Evolutionary conservation across 2,888 invertebrate species (phyloP), one percentile per base, ranked within the genome.

Genomic region (Gisinianus flammeolus): DNA sequence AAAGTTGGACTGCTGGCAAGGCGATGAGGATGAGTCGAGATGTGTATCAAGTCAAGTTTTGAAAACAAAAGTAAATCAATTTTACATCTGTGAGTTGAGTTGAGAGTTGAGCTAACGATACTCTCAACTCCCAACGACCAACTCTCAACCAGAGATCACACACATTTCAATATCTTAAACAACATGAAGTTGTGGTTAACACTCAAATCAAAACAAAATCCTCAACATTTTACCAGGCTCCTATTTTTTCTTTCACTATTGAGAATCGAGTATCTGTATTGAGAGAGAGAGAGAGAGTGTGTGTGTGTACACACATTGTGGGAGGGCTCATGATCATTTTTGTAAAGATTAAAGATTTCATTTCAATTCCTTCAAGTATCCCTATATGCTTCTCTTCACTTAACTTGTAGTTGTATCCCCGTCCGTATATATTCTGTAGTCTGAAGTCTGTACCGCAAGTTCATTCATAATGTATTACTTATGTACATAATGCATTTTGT

Each of bases 11-110:
- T n/a, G n/a, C n/a, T n/a, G n/a, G n/a, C n/a, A n/a, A n/a, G n/a
- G n/a, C 4, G 24, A 24, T n/a, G 62, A 26, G 22, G 62, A 62
- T 26, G 26, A 26, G 8, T n/a, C 12, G 62, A 62, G 26, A 62
- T 44, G 44, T 44, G 44, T 44, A 22, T 58, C 56, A 22, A n/a
- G 56, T 58, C 56, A 58, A 58, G 56, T 58, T 58, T 71, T 26
- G 54, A 71, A 71, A 71, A 71, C 71, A 71, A 71, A 44, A 52
- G 71, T 71, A 71, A 71, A 71, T 71, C 71, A 71, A 58, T 58
- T 19, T 28, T 28, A 10, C 10, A 16, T 30, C 24, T 33, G 31
- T 69, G 28, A 52, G 44, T 69, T 62, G 62, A 26, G 62, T 22
- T 62, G 10, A 22, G 28, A 52, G 44, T 69, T 62, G 62, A 26